Base-by-base conservation (phyloP, 2,888 invertebrate genomes). In the Penaeus monodon region DNA sequence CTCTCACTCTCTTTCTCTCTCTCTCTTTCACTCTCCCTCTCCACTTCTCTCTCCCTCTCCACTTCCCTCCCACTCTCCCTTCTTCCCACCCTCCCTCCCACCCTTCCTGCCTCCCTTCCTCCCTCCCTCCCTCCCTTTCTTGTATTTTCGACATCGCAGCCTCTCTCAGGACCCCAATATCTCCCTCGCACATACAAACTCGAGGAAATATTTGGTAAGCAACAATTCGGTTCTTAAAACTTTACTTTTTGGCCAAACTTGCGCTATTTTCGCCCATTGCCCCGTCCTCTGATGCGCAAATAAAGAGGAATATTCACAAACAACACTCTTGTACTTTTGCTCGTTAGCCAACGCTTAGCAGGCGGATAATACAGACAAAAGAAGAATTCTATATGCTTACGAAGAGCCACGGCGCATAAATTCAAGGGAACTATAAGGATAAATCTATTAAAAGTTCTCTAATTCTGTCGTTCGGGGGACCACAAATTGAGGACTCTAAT, bases 381-480 rank as follows among this genome's bases (percentile, higher is more conserved):
- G 65, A 83, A 73, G 65, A 83, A 65, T 66, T 44, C 20, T 66
- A 83, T 65, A 65, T 76, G 83, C n/a, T 27, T 44, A 64, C 38
- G n/a, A 65, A 65, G 20, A 66, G 57, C 49, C 77, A 63, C 63
- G 77, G 49, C 77, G 66, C 66, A 81, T 85, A 64, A 44, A 29
- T 64, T 81, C 85, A 81, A 74, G 74, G 76, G 66, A 85, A 85
- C 85, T 85, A 76, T 85, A 64, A 63, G 81, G 38, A 81, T 85
- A 85, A 85, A 85, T 85, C 85, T 85, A 85, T 85, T 85, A 85
- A 85, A 85, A 85, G 85, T 85, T 85, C 27, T 38, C 70, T 65
- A 80, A 85, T 76, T 85, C 85, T 80, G 65, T 79, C 77, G 66
- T 78, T 81, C 80, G 74, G 57, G 65, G 81, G 38, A 76, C 38